phyloP scores from a whole-genome alignment of 2,888 invertebrate genomes.

The Altica lythri region DNA sequence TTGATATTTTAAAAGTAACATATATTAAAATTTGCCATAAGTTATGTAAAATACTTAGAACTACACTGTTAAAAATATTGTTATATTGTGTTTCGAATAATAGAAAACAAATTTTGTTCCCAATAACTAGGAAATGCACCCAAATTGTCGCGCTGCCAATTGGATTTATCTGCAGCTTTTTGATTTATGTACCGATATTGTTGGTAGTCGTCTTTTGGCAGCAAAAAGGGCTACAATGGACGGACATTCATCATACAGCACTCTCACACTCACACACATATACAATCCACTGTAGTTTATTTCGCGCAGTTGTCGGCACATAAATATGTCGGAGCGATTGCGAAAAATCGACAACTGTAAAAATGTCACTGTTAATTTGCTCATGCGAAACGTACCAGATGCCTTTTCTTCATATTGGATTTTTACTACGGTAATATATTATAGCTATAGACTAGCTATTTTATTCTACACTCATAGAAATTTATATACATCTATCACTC shows the following conservation, averaged over 20 bases:
- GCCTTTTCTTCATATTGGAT: conserved; percentile 51
- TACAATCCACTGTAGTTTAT: conserved; percentile 43
- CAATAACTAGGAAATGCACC: conserved; percentile 38
- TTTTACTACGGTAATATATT: conserved; percentile 42
- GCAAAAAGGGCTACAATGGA: conserved; percentile 53
- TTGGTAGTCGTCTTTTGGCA: conserved; percentile 51
- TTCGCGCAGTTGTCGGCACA: conserved; percentile 55
- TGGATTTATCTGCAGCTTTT: conserved; percentile 56
- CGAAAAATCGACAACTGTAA: conserved; percentile 53
- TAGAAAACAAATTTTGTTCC: conserved; percentile 12
- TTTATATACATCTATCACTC: no score
- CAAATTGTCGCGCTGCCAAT: conserved; percentile 44
- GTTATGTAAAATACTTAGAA: no score
- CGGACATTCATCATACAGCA: conserved; percentile 51
- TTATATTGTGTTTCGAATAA: no score
- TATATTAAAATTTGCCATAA: no score
- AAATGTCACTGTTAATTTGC: conserved; percentile 57
- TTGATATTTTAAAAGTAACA: no score
- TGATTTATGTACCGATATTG: conserved; percentile 58
- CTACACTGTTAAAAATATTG: no score
- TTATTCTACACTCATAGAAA: conserved; percentile 16
- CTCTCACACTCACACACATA: conserved; percentile 32
- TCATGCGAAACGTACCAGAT: conserved; percentile 54
- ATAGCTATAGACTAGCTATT: conserved; percentile 9
- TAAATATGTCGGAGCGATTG: conserved; percentile 55